phyloP scores from a whole-genome alignment of 2,888 invertebrate species.

The Encarsia formosa region DNA sequence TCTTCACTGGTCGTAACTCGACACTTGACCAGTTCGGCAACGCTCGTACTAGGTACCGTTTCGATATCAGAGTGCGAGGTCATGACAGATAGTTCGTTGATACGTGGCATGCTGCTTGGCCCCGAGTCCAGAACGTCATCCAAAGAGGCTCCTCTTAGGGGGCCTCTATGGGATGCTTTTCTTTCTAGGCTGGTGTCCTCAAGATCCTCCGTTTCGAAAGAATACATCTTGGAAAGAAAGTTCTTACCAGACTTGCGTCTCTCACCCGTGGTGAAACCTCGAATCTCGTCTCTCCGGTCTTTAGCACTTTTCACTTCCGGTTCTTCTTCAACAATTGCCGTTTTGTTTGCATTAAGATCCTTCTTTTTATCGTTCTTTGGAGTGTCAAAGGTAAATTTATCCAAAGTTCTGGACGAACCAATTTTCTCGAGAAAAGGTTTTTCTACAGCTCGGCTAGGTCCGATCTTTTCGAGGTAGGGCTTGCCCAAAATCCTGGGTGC shows the following conservation, averaged over 20 bases:
- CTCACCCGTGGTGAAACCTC: constrained; percentile 23
- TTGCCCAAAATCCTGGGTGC: constrained; percentile 42
- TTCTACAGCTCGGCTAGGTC: constrained; percentile 45
- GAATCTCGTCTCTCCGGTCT: constrained; percentile 12
- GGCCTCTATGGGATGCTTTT: constrained; percentile 32
- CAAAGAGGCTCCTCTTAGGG: constrained; percentile 39
- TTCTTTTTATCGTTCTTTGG: no score
- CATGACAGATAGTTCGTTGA: constrained; percentile 30
- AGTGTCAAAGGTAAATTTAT: constrained; percentile 43
- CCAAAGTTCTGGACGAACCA: constrained; percentile 44
- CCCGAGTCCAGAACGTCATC: constrained; percentile 43
- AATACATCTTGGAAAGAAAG: constrained; percentile 47
- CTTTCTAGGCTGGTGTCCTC: constrained; percentile 30
- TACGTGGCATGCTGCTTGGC: constrained; percentile 38
- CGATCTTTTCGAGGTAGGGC: constrained; percentile 47
- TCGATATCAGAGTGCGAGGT: constrained; percentile 15
- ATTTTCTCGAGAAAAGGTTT: constrained; percentile 46
- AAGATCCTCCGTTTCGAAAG: constrained; percentile 47
- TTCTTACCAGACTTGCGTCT: constrained; percentile 42
- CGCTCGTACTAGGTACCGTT: constrained; percentile 30
- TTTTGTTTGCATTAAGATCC: no score
- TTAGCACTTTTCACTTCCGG: constrained; percentile 5
- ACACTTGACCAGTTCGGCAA: constrained; percentile 43
- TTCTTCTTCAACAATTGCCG: constrained; percentile 13
- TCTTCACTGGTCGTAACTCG: constrained; percentile 47